Conservation (phyloP, 1,140 invertebrate genomes). For the Tetramorium simillimum region DNA sequence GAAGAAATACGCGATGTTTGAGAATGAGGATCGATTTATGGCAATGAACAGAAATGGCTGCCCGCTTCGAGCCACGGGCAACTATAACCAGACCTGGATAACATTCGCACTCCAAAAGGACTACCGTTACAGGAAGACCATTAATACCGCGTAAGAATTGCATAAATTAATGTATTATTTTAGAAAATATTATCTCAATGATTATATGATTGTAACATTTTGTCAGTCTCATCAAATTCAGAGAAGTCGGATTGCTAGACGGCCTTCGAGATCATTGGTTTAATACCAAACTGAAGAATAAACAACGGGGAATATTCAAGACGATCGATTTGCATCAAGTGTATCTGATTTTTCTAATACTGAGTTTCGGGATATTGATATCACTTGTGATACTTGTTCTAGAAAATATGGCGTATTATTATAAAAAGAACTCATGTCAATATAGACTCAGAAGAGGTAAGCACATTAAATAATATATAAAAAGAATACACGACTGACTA, state of each 20-base stretch:
- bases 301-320: constrained; percentile 1
- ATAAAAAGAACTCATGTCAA: neutral
- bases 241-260: constrained; percentile 67
- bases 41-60: constrained; percentile 43
- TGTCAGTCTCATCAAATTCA: constrained; percentile 67
- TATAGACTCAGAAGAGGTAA: neutral
- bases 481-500: too few species aligned
- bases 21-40: constrained; percentile 54
- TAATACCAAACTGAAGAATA: neutral
- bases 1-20: constrained; percentile 60
- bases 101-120: constrained; percentile 57
- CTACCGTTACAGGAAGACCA: constrained; percentile 63
- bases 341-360: constrained; percentile 62
- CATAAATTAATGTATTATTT: neutral
- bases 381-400: constrained; percentile 61
- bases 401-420: constrained; percentile 54
- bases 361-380: constrained; percentile 28
- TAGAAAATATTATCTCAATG: neutral
- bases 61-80: neutral
- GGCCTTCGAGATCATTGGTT: constrained; percentile 65
- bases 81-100: constrained; percentile 63
- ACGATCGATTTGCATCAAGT: constrained; percentile 70
- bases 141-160: constrained; percentile 68
- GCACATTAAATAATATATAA: neutral
- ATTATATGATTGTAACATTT: neutral